Evolutionary conservation across 2,113 vertebrate genomes (phyloP), one percentile per base, ranked within the genome.

Genomic region (Poeciliopsis turrubarensis): DNA sequence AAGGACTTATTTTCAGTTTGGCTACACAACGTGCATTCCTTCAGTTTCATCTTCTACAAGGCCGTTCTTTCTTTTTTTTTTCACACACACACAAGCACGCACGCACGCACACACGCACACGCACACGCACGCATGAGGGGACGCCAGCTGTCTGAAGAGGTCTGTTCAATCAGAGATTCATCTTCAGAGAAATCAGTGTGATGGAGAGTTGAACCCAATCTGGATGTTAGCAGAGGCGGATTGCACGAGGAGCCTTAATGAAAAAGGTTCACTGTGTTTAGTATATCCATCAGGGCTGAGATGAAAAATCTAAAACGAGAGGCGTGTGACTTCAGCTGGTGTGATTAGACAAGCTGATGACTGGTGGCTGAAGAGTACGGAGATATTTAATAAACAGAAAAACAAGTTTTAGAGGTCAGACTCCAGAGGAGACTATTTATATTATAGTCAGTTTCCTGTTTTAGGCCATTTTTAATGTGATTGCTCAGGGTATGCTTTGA

Each of bases 151-250:
- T 57, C 51, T 57, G 51, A 17, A 57, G 51, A 57, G 51, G 51
- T 25, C 51, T 57, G 85, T 89, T 91, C 81, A 82, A 90, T 92
- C 84, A 88, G 79, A 79, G 84, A 89, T 92, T 87, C 86, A 87
- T 89, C 89, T 92, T 90, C 85, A 85, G 79, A 91, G 85, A 91
- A 92, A 93, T 92, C 91, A 87, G 86, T 92, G 83, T 83, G 82
- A 88, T 90, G 83, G 84, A 88, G 84, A 72, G 73, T 70, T 82
- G 82, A 77, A 63, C 81, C 81, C 81, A 88, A 89, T 91, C 87
- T 89, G 84, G 86, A 89, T 91, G 89, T 93, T 89, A 89, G 85
- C 73, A 80, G 75, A 90, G 85, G 86, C 81, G 86, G 89, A 78
- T 87, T 63, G 88, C 87, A 93, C 90, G 85, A 90, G 77, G 82